Evolutionary conservation across 2,113 vertebrate species (phyloP).

Genomic region (Lophochroa leadbeateri): DNA sequence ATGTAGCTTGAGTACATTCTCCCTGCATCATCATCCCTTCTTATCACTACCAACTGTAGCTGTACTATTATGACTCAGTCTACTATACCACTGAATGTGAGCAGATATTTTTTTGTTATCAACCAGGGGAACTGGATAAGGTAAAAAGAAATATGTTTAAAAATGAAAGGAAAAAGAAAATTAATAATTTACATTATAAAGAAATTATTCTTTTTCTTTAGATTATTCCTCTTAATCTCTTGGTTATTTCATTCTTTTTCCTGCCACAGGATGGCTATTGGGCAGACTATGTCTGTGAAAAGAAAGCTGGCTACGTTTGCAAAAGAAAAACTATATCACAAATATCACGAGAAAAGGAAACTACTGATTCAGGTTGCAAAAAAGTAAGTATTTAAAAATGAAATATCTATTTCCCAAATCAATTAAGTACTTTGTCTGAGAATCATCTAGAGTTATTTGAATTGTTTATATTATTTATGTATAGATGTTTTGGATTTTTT

Average conservation of each 20-base stretch:
- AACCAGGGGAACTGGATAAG: background rate
- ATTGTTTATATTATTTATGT: background rate
- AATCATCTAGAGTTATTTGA: background rate
- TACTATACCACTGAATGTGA: background rate
- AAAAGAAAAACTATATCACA: slow-evolving; percentile 1
- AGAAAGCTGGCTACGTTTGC: slow-evolving; percentile 44
- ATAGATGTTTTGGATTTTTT: background rate
- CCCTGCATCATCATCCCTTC: background rate
- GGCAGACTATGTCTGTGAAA: slow-evolving; percentile 21
- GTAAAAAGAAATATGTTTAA: background rate
- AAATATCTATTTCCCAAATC: rapidly evolving
- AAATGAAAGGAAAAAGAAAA: background rate
- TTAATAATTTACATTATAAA: background rate
- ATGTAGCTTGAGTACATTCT: background rate
- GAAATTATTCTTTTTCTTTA: background rate
- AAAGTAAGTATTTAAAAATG: background rate
- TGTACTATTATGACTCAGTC: background rate
- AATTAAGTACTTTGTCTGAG: background rate
- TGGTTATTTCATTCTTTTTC: background rate
- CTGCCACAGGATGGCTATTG: slow-evolving; percentile 28
- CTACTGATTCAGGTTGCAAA: background rate
- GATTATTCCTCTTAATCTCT: background rate
- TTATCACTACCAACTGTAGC: background rate
- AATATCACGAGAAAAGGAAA: background rate
- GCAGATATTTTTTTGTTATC: background rate